Evolutionary conservation across 1,140 invertebrate species (phyloP).

Genomic region (Dermatophagoides farinae): DNA sequence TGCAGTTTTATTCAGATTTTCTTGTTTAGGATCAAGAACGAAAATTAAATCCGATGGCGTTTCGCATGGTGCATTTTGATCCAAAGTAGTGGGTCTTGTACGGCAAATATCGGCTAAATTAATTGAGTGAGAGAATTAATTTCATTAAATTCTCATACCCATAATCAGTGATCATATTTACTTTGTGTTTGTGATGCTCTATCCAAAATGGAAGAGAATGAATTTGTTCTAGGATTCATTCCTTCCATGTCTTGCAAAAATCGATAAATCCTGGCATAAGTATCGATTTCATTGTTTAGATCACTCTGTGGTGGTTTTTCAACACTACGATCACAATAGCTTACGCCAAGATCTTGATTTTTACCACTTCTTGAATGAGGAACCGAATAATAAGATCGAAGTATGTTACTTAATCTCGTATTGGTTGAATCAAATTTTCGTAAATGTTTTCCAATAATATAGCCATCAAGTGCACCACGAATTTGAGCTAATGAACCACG

Average conservation of each 20-base stretch:
- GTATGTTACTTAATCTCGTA: slow-evolving; percentile 11
- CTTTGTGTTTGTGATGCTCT: neutral
- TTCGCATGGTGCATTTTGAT: slow-evolving; percentile 9
- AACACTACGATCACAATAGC: slow-evolving; percentile 4
- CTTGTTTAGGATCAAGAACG: neutral
- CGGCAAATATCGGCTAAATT: neutral
- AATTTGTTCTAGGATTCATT: too few species aligned
- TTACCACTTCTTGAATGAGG: neutral
- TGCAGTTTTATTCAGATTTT: neutral
- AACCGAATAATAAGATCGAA: slow-evolving; percentile 9
- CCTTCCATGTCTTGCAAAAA: too few species aligned
- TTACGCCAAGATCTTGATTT: neutral
- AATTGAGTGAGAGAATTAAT: neutral
- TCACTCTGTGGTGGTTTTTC: neutral
- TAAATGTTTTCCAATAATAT: slow-evolving; percentile 8
- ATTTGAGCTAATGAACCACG: slow-evolving; percentile 11
- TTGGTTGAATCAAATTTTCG: neutral
- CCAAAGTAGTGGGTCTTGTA: neutral
- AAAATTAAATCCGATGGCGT: slow-evolving; percentile 14
- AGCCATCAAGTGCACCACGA: slow-evolving; percentile 14
- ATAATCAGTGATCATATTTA: neutral
- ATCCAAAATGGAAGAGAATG: neutral
- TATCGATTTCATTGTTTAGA: neutral
- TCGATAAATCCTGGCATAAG: neutral
- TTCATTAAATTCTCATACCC: neutral